Percentiles rank a stretch among this genome's conserved stretches.
phyloP scores from a whole-genome alignment of 2,113 vertebrate species.

The Petromus typicus region DNA sequence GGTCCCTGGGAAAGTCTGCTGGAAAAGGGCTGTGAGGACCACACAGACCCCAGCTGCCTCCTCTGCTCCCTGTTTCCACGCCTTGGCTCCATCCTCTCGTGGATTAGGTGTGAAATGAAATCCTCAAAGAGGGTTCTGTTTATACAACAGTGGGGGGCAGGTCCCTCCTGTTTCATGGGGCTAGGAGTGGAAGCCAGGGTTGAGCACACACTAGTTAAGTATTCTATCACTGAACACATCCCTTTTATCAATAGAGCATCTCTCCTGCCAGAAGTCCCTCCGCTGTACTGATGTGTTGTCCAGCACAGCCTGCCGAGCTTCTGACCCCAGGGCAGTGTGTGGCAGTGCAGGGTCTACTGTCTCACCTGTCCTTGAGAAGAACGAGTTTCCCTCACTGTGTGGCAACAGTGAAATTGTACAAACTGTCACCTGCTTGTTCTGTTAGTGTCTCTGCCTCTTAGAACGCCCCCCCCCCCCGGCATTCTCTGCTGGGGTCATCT shows the following conservation, averaged over 20 bases:
- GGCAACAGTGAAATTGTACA: not conserved
- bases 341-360: no score
- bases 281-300: not conserved
- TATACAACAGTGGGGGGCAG: not conserved
- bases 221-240: not conserved
- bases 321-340: not conserved
- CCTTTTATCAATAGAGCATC: not conserved
- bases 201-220: not conserved
- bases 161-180: not conserved
- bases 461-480: not conserved
- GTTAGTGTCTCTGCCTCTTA: not conserved
- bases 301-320: not conserved
- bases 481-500: not conserved
- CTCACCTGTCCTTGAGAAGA: not conserved
- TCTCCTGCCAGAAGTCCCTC: not conserved
- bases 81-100: not conserved
- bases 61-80: not conserved
- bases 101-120: not conserved
- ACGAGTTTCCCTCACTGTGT: not conserved
- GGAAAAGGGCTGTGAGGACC: not conserved
- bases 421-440: not conserved
- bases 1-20: not conserved
- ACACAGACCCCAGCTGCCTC: not conserved
- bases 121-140: not conserved
- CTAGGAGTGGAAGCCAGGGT: not conserved